Evolutionary conservation across 2,113 vertebrate species (phyloP).

Genomic region (Leptocoma aspasia): DNA sequence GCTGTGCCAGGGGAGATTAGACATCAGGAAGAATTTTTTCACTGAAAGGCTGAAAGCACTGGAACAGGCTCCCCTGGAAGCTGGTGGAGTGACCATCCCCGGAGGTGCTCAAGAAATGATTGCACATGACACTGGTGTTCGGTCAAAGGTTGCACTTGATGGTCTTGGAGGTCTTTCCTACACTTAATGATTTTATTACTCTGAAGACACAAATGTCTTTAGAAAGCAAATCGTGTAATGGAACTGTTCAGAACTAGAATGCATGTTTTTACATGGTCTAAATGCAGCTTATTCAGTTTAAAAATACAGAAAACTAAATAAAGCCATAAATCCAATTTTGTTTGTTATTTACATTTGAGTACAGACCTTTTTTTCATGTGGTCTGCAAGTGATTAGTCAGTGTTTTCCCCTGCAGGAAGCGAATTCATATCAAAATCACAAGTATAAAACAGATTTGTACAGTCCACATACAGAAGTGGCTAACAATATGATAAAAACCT

Average conservation of each 20-base stretch:
- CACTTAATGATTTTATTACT: neutral
- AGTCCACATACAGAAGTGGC: neutral
- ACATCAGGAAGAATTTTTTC: neutral
- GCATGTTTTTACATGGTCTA: neutral
- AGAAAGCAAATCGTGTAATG: neutral
- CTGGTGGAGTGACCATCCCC: neutral
- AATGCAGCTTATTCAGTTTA: neutral
- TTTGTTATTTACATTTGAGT: slow-evolving; percentile 5
- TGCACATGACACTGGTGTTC: rapidly evolving
- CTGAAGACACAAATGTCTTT: neutral
- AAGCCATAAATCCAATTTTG: neutral
- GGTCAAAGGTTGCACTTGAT: neutral
- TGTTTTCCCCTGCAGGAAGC: slow-evolving; percentile 1
- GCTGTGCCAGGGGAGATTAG: neutral
- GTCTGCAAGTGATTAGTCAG: neutral
- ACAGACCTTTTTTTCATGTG: neutral
- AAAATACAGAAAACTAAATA: neutral
- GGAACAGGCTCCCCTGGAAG: neutral
- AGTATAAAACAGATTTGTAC: slow-evolving; percentile 36
- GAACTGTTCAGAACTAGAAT: neutral
- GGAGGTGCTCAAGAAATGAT: neutral
- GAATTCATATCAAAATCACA: slow-evolving; percentile 35
- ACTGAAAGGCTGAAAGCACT: neutral
- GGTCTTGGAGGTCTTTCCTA: neutral
- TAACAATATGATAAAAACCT: slow-evolving; percentile 47